Evolutionary conservation across 2,888 invertebrate genomes (phyloP), one percentile per base, ranked within the genome.

Genomic region (Axea sp.): DNA sequence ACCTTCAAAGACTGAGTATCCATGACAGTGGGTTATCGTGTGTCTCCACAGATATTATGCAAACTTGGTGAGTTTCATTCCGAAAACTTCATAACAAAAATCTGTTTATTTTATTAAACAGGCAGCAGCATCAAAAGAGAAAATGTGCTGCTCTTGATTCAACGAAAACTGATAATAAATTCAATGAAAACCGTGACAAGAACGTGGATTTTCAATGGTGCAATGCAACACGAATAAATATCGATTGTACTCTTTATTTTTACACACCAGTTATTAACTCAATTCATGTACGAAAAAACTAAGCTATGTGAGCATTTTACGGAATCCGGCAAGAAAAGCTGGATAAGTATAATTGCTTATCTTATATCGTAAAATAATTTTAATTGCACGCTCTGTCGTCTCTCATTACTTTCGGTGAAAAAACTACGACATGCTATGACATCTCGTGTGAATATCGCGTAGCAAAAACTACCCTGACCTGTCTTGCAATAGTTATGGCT

Each of bases 401-500:
- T 73, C 65, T 67, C 59, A 55, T 73, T 73, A 67, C 60, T 55
- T 47, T 53, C 41, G 60, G 47, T 53, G 73, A 67, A 67, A 73
- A 73, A 73, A 47, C 9, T 41, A 17, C 51, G 53, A 53, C 45
- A 39, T 45, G 53, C 45, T 26, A 33, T 35, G 33, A 26, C 41
- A 60, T 68, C 51, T 57, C 67, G 76, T 78, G 77, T 73, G 78
- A 79, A 80, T 73, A 75, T 60, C 73, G 55, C 72, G 43, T 59
- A 49, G 41, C 69, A 79, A 77, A 76, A 78, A 73, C 55, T 67
- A 76, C 67, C 51, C 76, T 69, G 74, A 51, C 76, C 71, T 75
- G 73, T 73, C 65, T 31, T 4, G 72, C 59, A 33, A 64, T 31
- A 33, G 12, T 31, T 8, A 15, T 9, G 35, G 45, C 57, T 69